phyloP scores from a whole-genome alignment of 2,888 invertebrate genomes.

The Eupelmus urozonus region DNA sequence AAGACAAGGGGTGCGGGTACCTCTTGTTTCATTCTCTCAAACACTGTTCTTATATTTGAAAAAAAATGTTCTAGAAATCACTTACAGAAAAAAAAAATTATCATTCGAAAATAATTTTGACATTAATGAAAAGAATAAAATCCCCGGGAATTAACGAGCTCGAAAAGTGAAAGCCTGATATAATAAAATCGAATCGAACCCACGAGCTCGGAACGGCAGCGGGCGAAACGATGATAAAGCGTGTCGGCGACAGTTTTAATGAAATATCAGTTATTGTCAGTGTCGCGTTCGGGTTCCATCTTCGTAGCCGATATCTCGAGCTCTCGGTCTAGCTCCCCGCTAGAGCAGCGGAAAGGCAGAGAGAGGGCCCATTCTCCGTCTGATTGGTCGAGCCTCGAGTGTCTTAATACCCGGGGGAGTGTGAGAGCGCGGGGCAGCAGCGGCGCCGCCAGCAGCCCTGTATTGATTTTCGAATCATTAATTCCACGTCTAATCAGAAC shows the following conservation, averaged over 20 bases:
- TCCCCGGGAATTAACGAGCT: conserved; percentile 13
- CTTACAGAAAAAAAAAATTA: background rate
- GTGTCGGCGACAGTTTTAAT: conserved; percentile 53
- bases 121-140: too few relatives aligned
- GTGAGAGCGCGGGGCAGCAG: conserved; percentile 38
- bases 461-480: conserved; percentile 78
- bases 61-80: too few relatives aligned
- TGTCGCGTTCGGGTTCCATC: conserved; percentile 47
- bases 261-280: conserved; percentile 61
- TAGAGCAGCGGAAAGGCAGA: background rate
- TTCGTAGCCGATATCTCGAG: conserved; percentile 49
- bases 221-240: conserved; percentile 51
- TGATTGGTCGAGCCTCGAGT: conserved; percentile 60
- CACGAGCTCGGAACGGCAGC: too few relatives aligned
- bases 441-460: conserved; percentile 59
- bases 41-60: background rate
- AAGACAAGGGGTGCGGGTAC: conserved; percentile 8
- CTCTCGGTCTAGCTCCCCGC: background rate
- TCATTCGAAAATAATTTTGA: background rate
- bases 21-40: background rate
- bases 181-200: conserved; percentile 44
- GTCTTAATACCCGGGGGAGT: conserved; percentile 59
- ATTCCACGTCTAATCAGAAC: conserved; percentile 77
- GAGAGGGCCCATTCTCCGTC: conserved; percentile 54
- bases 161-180: background rate